Base-by-base conservation (phyloP, 2,888 invertebrate genomes). In the Polydrusus pterygomalis region DNA sequence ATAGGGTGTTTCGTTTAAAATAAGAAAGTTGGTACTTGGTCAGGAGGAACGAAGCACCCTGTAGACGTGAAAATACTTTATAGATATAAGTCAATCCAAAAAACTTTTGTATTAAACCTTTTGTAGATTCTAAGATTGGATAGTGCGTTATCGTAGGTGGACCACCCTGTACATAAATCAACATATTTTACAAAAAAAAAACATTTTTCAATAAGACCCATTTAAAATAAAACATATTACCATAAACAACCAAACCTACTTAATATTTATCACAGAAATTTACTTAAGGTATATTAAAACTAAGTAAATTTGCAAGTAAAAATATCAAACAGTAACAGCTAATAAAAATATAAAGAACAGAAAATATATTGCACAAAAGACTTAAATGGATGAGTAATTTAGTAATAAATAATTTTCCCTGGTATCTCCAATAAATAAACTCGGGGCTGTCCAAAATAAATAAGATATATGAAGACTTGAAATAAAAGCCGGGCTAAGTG, bases 211-310 rank as follows among this genome's bases (percentile, higher is more conserved):
- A 63, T 63, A 47, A 63, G 43, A 45, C 47, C 25, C 20, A 40
- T 45, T 63, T 25, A 11, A 51, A 11, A 15, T 34, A 51, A 34
- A 38, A 67, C 51, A 43, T 15, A 49, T 15, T 47, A 30, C 47
- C 51, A 67, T 67, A 60, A 58, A 60, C 56, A 56, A 70, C 73
- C 69, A 73, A 73, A 73, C 64, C 68, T 62, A 71, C 65, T 60
- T 65, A 67, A 72, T 60, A 60, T 51, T 68, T 75, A 73, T 77
- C 73, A 75, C 75, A 75, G 71, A 75, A 73, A 74, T 68, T 69
- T 74, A 74, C 69, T 74, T 74, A 69, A 18, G 47, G 34, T 72
- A 65, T 67, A 47, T 60, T 40, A 58, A 40, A 40, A 67, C 18
- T 49, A 73, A 73, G 65, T 67, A 73, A 67, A 73, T 73, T 67